A percentile compares a stretch with the other conserved stretches of the same genome.
Conservation (phyloP, 2,113 vertebrate genomes). For the Furnarius figulus region DNA sequence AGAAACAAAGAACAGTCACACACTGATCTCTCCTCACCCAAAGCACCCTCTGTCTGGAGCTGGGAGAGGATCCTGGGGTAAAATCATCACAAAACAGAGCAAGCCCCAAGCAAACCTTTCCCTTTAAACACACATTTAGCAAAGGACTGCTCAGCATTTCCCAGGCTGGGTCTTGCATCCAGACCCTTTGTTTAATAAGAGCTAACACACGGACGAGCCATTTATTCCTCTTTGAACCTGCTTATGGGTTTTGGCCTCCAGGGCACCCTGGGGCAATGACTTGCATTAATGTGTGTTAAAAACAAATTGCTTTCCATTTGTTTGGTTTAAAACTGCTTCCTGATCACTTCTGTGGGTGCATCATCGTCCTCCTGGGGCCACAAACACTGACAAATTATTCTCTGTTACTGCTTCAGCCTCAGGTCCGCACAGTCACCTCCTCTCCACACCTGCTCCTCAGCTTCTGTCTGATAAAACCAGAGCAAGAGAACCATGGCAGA, state of each 20-base stretch:
- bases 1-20: not conserved
- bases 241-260: not conserved
- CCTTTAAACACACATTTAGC: not conserved
- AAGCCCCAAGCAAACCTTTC: not conserved
- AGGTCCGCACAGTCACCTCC: not conserved
- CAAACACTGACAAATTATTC: not conserved
- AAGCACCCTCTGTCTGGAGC: not conserved
- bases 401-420: not conserved
- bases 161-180: not conserved
- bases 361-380: not conserved
- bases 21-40: not conserved
- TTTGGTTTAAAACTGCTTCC: not conserved
- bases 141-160: not conserved
- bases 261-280: not conserved
- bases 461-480: not conserved
- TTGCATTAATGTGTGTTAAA: not conserved
- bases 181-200: not conserved
- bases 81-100: not conserved
- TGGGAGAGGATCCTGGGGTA: not conserved
- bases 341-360: accelerated
- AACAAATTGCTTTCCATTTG: not conserved
- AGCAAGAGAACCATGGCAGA: accelerated
- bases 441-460: not conserved
- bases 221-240: not conserved
- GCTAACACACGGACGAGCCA: not conserved